These are phyloP conservation scores for Laticauda colubrina DNA, from an alignment of 2,113 vertebrate genomes.

Conservation along the genomic window DNA sequence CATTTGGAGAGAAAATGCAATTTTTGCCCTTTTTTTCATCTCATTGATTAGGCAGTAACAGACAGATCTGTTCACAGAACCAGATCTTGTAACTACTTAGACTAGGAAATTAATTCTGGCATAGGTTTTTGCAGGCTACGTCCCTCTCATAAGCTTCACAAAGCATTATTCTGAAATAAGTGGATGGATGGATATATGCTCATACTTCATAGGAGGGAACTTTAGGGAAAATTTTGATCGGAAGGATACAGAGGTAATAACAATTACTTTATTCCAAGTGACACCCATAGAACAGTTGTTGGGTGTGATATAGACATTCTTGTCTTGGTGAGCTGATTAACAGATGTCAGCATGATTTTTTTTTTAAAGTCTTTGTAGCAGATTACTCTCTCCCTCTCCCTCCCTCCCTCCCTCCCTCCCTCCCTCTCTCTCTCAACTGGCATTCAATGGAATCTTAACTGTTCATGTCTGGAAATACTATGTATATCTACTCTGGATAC, in stretches of 20 bases:
- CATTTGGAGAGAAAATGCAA: not conserved
- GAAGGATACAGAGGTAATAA: not conserved
- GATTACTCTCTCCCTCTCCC: not conserved
- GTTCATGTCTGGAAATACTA: conserved; percentile 11
- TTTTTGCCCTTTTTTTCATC: not conserved
- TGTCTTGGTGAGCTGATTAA: not conserved
- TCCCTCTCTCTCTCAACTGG: not conserved
- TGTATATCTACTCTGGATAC: conserved; percentile 16
- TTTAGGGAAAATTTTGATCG: not conserved
- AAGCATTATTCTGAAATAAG: not conserved
- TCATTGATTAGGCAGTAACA: not conserved
- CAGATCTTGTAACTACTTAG: not conserved
- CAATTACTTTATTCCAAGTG: not conserved
- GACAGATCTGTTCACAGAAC: not conserved
- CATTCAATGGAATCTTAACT: not conserved
- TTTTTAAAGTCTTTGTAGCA: not conserved
- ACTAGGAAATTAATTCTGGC: not conserved
- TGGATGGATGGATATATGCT: not conserved
- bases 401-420: no score
- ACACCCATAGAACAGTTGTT: not conserved
- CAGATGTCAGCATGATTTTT: not conserved
- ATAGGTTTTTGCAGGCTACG: not conserved
- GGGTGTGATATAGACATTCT: not conserved
- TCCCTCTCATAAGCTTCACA: not conserved
- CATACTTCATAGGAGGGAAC: not conserved